Percentiles rank a stretch among this genome's conserved stretches.
Evolutionary conservation across 2,113 vertebrate genomes (phyloP).

Genomic region (Cyanoliseus patagonus): DNA sequence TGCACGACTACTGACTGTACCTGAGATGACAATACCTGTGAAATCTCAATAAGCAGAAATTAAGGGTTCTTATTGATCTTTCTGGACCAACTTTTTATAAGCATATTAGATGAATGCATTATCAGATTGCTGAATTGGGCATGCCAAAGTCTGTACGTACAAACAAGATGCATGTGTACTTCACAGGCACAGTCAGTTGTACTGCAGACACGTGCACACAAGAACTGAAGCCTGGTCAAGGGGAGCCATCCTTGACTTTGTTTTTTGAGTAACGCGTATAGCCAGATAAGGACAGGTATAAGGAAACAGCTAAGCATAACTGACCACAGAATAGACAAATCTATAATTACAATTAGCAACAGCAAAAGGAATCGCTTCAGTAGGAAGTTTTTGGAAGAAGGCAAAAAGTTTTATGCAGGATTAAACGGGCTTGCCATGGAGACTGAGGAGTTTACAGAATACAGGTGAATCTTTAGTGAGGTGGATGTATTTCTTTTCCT

Average conservation of each 20-base stretch:
- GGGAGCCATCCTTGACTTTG: not conserved
- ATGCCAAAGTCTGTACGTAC: not conserved
- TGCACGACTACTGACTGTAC: slow-evolving; percentile 21
- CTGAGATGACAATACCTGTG: not conserved
- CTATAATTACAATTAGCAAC: not conserved
- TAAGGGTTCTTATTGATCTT: not conserved
- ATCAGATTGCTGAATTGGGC: not conserved
- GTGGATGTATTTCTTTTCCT: not conserved
- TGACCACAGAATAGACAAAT: slow-evolving; percentile 34
- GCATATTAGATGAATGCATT: not conserved
- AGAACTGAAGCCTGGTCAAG: slow-evolving; percentile 26
- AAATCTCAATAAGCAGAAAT: not conserved
- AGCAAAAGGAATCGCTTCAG: not conserved
- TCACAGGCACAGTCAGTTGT: slow-evolving; percentile 30
- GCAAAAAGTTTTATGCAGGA: not conserved
- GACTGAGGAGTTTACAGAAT: not conserved
- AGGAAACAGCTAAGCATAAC: slow-evolving; percentile 48
- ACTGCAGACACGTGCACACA: slow-evolving; percentile 4
- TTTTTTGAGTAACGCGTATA: not conserved
- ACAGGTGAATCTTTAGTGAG: not conserved
- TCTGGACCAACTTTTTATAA: not conserved
- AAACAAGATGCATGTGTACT: not conserved
- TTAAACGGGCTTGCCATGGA: not conserved
- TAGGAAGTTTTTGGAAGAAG: not conserved
- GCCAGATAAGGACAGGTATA: not conserved